Base-by-base conservation (phyloP, 2,888 invertebrate genomes). In the Morpho helenor region DNA sequence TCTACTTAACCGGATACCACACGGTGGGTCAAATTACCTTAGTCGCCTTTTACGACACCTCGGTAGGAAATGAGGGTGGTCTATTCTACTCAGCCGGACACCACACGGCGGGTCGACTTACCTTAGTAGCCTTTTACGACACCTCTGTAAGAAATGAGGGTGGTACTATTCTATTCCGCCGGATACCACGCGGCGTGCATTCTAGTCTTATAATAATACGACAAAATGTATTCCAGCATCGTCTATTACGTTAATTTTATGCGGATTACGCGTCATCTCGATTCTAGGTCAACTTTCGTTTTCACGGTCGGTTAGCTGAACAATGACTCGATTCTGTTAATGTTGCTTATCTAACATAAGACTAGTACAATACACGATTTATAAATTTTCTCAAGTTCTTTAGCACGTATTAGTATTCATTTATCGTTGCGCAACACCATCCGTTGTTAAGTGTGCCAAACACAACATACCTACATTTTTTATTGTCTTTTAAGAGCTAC, bases 211-310 rank as follows among this genome's bases (percentile, higher is more conserved):
- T 4, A 46, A 22, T 1, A 8, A 44, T 44, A 43, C 43, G 9
- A 51, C 43, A 52, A 42, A 42, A 46, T 10, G 10, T 7, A 49
- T n/a, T 42, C 50, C 8, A 22, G 10, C 8, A 42, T 41, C 8
- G 16, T 8, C 42, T 43, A 44, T 55, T 50, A 9, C 46, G 43
- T 41, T 49, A 46, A 2, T 44, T 16, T 40, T 31, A 42, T 16
- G 41, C 41, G 23, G 44, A 39, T 22, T 42, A 49, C 59, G 62
- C 56, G 45, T 56, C 62, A 62, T 59, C 53, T 42, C 45, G n/a
- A 31, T 59, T 54, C 23, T 55, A 47, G 57, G 52, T 48, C 52
- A 47, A 52, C 60, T 62, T 60, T 57, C 57, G 49, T 51, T 62
- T 56, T 59, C 54, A 47, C 54, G 52, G 49, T 49, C 49, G 49